Base-by-base conservation (phyloP, 2,113 vertebrate species). In the Heloderma charlesbogerti region DNA sequence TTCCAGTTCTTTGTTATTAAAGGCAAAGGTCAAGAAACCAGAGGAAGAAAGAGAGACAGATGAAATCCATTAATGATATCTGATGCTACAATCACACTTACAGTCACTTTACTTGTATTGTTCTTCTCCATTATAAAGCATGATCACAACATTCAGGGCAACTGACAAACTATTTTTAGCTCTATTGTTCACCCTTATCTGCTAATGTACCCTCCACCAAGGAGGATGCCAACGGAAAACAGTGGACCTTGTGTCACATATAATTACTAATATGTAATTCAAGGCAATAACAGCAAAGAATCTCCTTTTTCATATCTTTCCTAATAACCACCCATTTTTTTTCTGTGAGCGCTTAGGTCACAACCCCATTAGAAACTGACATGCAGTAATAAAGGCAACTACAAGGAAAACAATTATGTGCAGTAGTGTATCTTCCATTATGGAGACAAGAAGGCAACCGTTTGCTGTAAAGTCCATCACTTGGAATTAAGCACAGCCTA, bases 321-420 rank as follows among this genome's bases (percentile, higher is more conserved):
- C 29, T 37, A 91, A 2, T 75, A 90, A 77, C 86, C 79, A 43
- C 89, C 60, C 43, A 92, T 88, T 92, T 92, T 80, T 84, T 89
- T 92, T 92, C 91, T 71, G 91, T 85, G 92, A 0, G 3, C 48
- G 90, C 92, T 78, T 75, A 94, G 67, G 69, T 86, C 94, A 92
- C 89, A 0, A 92, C 60, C 48, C n/a, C 84, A 77, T 91, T 93
- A 93, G 5, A 87, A 74, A 87, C 45, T 51, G 71, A 63, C 40
- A 86, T 92, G 84, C 93, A 92, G 87, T 86, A 96, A 89, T 78
- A 88, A 93, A 79, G 92, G 18, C 83, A 84, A 88, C 80, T 92
- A 67, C 91, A 90, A 45, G 89, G 88, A 89, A 95, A 93, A 92
- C 78, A 92, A 2, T 94, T 0, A 54, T 66, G 57, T 57, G 77